Evolutionary conservation across 30 jellyfish, hydroid and myxozoan genomes (phyloP).

Genomic region (Cassiopea xamachana): DNA sequence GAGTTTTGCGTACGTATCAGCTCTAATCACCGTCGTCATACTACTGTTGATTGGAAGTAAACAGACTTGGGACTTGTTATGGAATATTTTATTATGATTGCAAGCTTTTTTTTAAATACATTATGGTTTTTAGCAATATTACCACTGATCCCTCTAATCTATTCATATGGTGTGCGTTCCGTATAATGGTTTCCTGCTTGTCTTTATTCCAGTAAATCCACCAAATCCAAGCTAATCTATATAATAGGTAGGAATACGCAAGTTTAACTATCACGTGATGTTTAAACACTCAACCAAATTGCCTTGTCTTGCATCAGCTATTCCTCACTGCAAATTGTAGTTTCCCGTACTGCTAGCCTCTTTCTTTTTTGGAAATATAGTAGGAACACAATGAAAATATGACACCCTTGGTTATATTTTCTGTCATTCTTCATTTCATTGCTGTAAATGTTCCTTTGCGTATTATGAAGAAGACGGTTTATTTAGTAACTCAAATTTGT

Average conservation of each 20-base stretch:
- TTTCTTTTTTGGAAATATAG: too few species aligned
- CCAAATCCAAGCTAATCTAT: too few species aligned
- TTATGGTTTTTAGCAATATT: background rate
- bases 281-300: too few species aligned
- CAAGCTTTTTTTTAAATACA: background rate
- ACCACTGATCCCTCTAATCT: background rate
- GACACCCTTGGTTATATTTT: background rate
- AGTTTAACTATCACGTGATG: too few species aligned
- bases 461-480: background rate
- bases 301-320: too few species aligned
- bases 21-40: background rate
- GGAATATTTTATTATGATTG: background rate
- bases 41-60: background rate
- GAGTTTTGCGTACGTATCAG: background rate
- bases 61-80: background rate
- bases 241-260: too few species aligned
- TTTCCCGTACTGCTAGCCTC: too few species aligned
- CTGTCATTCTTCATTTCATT: background rate
- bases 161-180: background rate
- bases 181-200: background rate
- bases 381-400: too few species aligned
- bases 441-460: background rate
- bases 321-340: too few species aligned
- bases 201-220: too few species aligned
- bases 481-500: background rate